Evolutionary conservation across 2,888 invertebrate genomes (phyloP).

Genomic region (Agonopterix alstromeriana): DNA sequence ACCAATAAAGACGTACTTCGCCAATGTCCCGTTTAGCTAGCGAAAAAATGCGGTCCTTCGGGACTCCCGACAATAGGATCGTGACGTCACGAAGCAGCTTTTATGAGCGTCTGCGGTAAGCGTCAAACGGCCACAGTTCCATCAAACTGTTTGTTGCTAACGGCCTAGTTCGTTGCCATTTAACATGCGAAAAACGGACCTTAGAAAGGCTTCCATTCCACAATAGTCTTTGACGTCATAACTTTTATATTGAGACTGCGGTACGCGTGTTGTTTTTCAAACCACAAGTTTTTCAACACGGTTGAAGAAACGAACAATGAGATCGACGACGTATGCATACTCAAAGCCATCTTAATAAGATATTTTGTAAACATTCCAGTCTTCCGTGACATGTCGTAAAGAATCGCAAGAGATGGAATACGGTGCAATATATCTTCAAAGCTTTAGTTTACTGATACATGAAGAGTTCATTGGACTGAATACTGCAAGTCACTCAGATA

Average conservation of each 20-base stretch:
- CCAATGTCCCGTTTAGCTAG: conserved; percentile 1
- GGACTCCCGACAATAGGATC: background rate
- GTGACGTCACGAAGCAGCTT: conserved; percentile 8
- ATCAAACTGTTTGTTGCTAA: too few species aligned
- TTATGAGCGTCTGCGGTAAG: background rate
- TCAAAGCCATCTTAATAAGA: conserved; percentile 1
- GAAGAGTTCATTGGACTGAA: conserved; percentile 11
- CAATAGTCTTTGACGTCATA: conserved; percentile 1
- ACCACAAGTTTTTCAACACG: background rate
- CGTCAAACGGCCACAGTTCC: too few species aligned
- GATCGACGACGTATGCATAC: conserved; percentile 1
- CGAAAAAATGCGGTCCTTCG: conserved; percentile 7
- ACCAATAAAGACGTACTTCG: background rate
- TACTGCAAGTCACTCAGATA: conserved; percentile 8
- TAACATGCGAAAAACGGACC: too few species aligned
- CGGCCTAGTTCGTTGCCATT: too few species aligned
- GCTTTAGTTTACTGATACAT: background rate
- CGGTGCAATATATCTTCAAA: background rate
- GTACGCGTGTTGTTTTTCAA: conserved; percentile 7
- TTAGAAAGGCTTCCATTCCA: background rate
- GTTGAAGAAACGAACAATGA: conserved; percentile 3
- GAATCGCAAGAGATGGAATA: background rate
- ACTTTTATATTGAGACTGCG: background rate
- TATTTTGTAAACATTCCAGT: conserved; percentile 2
- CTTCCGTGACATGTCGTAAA: background rate